Conservation (phyloP, 2,797 vertebrate species). For the Mastacembelus armatus region DNA sequence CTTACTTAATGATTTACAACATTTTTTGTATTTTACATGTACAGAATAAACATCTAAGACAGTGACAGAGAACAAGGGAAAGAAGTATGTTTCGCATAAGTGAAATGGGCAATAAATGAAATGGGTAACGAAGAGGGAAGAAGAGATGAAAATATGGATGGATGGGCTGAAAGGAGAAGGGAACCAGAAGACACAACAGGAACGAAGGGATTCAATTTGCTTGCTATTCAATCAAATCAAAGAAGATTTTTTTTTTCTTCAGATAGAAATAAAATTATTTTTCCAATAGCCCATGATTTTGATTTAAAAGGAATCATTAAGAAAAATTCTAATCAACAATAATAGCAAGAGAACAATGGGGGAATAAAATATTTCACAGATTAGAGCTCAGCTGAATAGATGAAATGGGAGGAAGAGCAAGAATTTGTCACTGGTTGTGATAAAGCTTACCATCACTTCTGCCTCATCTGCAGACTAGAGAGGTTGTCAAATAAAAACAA, state of each 20-base stretch:
- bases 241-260: neutral
- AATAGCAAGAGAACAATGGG: neutral
- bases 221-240: conserved; percentile 26
- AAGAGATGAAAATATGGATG: neutral
- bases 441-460: conserved; percentile 72
- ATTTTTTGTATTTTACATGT: too few species aligned
- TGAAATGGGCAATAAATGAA: neutral
- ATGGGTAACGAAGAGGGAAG: neutral
- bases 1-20: too few species aligned
- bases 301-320: conserved; percentile 10
- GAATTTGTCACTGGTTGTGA: conserved; percentile 22
- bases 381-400: conserved; percentile 2
- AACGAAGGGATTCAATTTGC: conserved; percentile 9
- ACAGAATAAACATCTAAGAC: too few species aligned
- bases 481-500: conserved; percentile 8
- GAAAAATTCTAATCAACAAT: too few species aligned
- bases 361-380: neutral
- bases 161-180: neutral
- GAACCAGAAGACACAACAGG: too few species aligned
- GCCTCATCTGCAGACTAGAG: conserved; percentile 75
- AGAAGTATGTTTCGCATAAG: neutral
- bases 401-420: conserved; percentile 15
- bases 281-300: conserved; percentile 1
- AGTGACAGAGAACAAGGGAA: neutral
- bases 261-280: conserved; percentile 21